Conservation (phyloP, 2,113 vertebrate genomes). For the Festucalex cinctus region DNA sequence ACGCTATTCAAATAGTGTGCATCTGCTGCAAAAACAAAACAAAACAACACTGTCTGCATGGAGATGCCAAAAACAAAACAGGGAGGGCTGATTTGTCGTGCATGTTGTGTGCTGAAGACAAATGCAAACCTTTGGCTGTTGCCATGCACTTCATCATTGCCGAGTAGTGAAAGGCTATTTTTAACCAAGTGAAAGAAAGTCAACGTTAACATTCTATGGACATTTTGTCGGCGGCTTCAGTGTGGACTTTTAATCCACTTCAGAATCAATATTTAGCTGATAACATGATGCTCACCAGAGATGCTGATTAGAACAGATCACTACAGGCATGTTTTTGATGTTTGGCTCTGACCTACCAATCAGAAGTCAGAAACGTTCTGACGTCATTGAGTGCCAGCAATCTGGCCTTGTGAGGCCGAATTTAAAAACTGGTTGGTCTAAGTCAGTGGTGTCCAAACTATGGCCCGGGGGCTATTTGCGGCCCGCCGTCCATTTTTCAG, state of each 20-base stretch:
- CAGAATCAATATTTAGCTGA: too few species aligned
- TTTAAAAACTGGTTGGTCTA: too few species aligned
- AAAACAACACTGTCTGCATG: neutral
- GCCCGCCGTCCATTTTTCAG: too few species aligned
- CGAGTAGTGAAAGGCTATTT: neutral
- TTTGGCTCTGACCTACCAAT: too few species aligned
- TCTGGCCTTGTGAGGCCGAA: too few species aligned
- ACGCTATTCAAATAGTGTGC: neutral
- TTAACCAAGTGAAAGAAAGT: neutral
- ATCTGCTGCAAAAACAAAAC: neutral
- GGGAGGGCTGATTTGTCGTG: neutral
- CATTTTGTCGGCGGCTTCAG: neutral
- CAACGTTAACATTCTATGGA: neutral
- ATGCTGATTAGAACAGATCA: too few species aligned
- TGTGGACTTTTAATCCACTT: neutral
- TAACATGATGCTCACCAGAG: too few species aligned
- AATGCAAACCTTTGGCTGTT: constrained; percentile 1
- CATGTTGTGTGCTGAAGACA: neutral
- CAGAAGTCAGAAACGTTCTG: too few species aligned
- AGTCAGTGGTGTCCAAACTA: too few species aligned
- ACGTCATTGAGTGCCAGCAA: too few species aligned
- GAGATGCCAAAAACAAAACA: neutral
- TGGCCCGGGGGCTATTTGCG: too few species aligned
- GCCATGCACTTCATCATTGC: neutral
- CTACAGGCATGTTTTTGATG: too few species aligned